Evolutionary conservation across 2,888 invertebrate genomes (phyloP), one percentile per base, ranked within the genome.

Genomic region (Ethmia dodecea): DNA sequence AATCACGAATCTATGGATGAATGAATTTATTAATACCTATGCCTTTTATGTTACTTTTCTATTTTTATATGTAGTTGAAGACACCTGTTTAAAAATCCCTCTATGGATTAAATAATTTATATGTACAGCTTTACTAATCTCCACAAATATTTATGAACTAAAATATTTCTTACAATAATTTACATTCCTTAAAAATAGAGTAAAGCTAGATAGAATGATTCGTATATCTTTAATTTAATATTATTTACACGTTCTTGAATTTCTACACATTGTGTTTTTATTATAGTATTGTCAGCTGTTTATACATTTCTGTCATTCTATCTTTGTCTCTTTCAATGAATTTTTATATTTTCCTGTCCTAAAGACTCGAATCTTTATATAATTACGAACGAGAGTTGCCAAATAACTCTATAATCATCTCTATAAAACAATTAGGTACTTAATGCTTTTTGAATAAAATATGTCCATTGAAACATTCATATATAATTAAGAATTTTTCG

Each of bases 231-330:
- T 73, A 78, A 58, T 62, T 43, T 62, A 65, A 60, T 60, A 63
- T 71, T 69, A 69, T 71, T 37, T 70, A 67, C 70, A 71, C 24
- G 37, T 53, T 48, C 50, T 54, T 47, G 44, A 52, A 49, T 55
- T 60, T 60, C 71, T 78, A 73, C 75, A 61, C 70, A 62, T 70
- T 70, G n/a, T 76, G 64, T 72, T 71, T 71, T 72, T 70, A 71
- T 66, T 67, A 63, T 86, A 83, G 77, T 86, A 86, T 86, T 86
- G 84, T 86, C 84, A 74, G 79, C 76, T 79, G 80, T 66, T 77
- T 70, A 64, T 76, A 69, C 76, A 69, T 75, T 78, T 67, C 72
- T 75, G 75, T 73, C 64, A 68, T 52, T 55, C 57, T 62, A 64
- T 59, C 60, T 60, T 60, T 61, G 58, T 63, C 55, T 55, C 49